Evolutionary conservation across 1,140 invertebrate genomes (phyloP).

Genomic region (Piezodorus guildinii): DNA sequence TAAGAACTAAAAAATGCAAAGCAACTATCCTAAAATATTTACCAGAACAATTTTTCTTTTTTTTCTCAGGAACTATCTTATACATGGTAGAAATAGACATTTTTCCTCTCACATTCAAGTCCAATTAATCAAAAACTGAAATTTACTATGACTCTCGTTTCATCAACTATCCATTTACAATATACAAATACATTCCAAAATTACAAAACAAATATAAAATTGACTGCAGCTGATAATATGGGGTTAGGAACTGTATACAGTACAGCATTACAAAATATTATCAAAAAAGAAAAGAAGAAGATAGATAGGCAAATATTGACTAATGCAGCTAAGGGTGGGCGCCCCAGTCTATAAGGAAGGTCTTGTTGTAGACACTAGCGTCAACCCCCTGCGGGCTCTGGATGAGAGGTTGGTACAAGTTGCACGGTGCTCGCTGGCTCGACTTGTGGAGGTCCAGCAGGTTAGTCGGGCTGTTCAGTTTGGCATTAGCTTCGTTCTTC

Average conservation of each 20-base stretch:
- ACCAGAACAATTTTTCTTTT: background rate
- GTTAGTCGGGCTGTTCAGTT: conserved; percentile 22
- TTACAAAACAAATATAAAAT: background rate
- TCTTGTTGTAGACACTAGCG: conserved; percentile 1
- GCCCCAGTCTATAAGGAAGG: conserved; percentile 3
- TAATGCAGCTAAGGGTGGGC: conserved; percentile 10
- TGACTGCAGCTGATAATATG: background rate
- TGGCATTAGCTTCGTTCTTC: conserved; percentile 26
- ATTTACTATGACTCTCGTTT: conserved; percentile 13
- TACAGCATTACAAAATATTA: background rate
- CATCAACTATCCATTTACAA: conserved; percentile 3
- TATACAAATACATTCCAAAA: background rate
- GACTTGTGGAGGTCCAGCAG: conserved; percentile 23
- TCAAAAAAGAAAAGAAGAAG: conserved; percentile 6
- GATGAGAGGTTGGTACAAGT: conserved; percentile 20
- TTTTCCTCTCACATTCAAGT: too few relatives aligned
- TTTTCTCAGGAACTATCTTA: background rate
- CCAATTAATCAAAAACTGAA: background rate
- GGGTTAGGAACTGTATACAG: conserved; percentile 1
- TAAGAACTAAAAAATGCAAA: conserved; percentile 10
- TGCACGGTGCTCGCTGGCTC: conserved; percentile 18
- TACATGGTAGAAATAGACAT: background rate
- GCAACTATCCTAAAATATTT: conserved; percentile 10
- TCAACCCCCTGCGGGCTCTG: background rate
- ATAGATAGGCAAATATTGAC: conserved; percentile 11